These are phyloP conservation scores for Rambutsinella grinnellia DNA, from an alignment of 2,888 invertebrate species.

Conservation along the genomic window DNA sequence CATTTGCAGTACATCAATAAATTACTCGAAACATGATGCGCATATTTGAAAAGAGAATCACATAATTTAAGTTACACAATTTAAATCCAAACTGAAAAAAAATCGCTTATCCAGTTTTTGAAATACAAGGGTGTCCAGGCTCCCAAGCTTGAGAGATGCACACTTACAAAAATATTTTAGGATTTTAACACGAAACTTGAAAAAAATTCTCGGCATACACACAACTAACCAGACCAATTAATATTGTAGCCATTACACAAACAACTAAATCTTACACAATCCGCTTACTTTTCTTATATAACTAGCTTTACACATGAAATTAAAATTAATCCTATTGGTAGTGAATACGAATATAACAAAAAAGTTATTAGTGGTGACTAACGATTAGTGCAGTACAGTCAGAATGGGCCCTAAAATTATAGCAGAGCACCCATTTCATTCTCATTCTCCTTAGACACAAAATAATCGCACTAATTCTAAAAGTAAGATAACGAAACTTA, in stretches of 20 bases:
- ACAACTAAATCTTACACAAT: too few relatives aligned
- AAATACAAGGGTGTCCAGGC: too few relatives aligned
- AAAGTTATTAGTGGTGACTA: slow-evolving; percentile 44
- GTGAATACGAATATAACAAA: not conserved
- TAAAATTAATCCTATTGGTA: not conserved
- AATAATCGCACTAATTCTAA: slow-evolving; percentile 14
- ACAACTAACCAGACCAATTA: not conserved
- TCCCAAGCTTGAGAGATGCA: too few relatives aligned
- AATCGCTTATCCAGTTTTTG: too few relatives aligned
- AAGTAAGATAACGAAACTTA: slow-evolving; percentile 14
- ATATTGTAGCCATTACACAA: not conserved
- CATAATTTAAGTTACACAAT: too few relatives aligned
- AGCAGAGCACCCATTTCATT: slow-evolving; percentile 25
- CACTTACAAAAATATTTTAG: not conserved
- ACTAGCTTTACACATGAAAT: too few relatives aligned
- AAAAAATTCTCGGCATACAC: not conserved
- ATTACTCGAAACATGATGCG: too few relatives aligned
- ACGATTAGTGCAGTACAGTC: slow-evolving; percentile 47
- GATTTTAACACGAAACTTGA: not conserved
- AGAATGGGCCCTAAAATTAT: slow-evolving; percentile 18
- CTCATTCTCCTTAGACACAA: slow-evolving; percentile 12
- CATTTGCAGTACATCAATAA: too few relatives aligned
- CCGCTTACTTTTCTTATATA: too few relatives aligned
- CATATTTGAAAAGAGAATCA: too few relatives aligned
- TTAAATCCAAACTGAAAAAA: too few relatives aligned